A percentile compares a stretch with the other conserved stretches of the same genome.
Evolutionary conservation across 2,888 invertebrate species (phyloP).

Genomic region (Noctuana brunneofusca): DNA sequence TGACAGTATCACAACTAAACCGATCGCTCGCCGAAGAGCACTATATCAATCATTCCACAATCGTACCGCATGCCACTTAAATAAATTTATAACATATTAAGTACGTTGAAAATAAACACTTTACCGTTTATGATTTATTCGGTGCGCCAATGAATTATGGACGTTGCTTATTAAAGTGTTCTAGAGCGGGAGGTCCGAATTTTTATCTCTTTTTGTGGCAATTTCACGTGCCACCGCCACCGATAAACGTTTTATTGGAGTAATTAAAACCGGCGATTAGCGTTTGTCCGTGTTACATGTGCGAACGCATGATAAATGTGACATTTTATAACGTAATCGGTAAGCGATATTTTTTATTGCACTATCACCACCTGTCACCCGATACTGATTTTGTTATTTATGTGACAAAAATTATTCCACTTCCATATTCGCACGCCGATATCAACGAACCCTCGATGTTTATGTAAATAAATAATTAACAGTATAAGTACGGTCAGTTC

Average conservation of each 20-base stretch:
- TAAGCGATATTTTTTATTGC: slow-evolving; percentile 57
- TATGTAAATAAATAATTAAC: slow-evolving; percentile 56
- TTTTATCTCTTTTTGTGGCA: slow-evolving; percentile 69
- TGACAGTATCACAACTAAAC: slow-evolving; percentile 66
- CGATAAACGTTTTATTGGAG: slow-evolving; percentile 79
- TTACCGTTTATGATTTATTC: slow-evolving; percentile 81
- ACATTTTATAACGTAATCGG: slow-evolving; percentile 66
- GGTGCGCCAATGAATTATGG: slow-evolving; percentile 76
- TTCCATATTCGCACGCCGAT: slow-evolving; percentile 38
- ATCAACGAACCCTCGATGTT: slow-evolving; percentile 50
- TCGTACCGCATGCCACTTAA: slow-evolving; percentile 79
- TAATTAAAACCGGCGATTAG: slow-evolving; percentile 77
- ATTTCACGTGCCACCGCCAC: slow-evolving; percentile 73
- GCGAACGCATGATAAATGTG: slow-evolving; percentile 71
- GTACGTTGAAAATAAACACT: slow-evolving; percentile 81
- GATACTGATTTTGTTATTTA: slow-evolving; percentile 56
- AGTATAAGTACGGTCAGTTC: slow-evolving; percentile 70
- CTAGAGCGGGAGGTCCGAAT: slow-evolving; percentile 66
- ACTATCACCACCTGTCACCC: slow-evolving; percentile 54
- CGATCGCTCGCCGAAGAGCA: slow-evolving; percentile 67
- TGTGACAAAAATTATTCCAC: slow-evolving; percentile 40
- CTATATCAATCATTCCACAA: slow-evolving; percentile 81
- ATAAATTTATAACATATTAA: slow-evolving; percentile 83
- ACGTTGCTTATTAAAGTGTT: slow-evolving; percentile 67
- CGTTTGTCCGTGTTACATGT: slow-evolving; percentile 64